Evolutionary conservation across 2,797 vertebrate species (phyloP).

Genomic region (Rhabdophis nuchalis): DNA sequence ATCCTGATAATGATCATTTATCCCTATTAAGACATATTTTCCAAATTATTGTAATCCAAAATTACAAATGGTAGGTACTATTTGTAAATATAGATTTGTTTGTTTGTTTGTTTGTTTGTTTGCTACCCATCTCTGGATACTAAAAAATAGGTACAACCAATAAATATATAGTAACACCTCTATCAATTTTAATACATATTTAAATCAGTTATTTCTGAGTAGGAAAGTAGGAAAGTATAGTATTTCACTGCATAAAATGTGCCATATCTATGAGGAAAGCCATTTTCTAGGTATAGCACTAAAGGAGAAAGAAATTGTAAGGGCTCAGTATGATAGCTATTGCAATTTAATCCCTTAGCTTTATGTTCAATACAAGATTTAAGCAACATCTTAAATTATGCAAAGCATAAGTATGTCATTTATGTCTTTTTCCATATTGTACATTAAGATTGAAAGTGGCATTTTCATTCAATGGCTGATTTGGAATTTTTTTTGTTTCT

Average conservation of each 20-base stretch:
- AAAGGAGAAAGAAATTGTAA: background rate
- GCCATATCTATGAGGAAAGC: background rate
- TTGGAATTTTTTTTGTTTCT: background rate
- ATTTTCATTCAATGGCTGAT: background rate
- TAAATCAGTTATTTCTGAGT: background rate
- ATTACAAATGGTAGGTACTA: background rate
- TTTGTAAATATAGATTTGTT: too few relatives aligned
- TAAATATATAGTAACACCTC: background rate
- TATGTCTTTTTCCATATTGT: background rate
- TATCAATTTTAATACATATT: background rate
- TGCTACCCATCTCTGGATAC: background rate
- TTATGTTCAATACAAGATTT: background rate
- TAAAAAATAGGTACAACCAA: background rate
- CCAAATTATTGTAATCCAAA: background rate
- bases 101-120: background rate
- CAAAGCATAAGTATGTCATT: background rate
- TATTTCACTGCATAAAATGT: background rate
- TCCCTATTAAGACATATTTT: background rate
- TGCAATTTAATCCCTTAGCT: background rate
- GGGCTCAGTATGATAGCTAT: background rate
- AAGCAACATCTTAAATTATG: background rate
- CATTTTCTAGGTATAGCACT: background rate
- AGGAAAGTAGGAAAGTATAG: background rate
- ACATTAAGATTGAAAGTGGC: background rate
- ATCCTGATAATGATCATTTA: background rate